Evolutionary conservation across 2,113 vertebrate species (phyloP).

Genomic region (Mellivora capensis): DNA sequence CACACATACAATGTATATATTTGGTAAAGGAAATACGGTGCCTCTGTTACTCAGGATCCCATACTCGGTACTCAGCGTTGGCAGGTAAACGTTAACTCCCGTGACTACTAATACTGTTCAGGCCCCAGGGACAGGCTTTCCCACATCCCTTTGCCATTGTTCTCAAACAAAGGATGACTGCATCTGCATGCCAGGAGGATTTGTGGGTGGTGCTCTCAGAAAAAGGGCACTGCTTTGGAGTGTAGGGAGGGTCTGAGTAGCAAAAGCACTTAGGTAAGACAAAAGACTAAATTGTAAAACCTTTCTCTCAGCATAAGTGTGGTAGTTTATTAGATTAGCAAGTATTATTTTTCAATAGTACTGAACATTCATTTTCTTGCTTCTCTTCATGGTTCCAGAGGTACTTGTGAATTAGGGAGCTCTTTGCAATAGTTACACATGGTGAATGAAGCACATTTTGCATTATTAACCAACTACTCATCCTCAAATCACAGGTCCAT

Average conservation of each 20-base stretch:
- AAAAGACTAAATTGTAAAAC: constrained; percentile 52
- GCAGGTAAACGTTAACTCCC: not conserved
- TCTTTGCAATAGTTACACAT: not conserved
- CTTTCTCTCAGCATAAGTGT: constrained; percentile 17
- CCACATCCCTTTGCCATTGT: not conserved
- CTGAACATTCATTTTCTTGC: not conserved
- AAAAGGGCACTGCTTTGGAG: not conserved
- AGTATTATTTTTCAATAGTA: not conserved
- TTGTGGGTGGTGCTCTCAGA: not conserved
- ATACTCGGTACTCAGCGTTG: not conserved
- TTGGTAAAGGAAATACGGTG: not conserved
- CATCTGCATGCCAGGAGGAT: not conserved
- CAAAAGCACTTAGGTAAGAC: constrained; percentile 54
- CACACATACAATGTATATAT: not conserved
- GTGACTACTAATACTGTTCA: not conserved
- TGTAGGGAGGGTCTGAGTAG: not conserved
- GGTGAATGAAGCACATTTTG: not conserved
- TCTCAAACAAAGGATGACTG: constrained; percentile 21
- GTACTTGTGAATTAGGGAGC: not conserved
- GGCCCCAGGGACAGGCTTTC: not conserved
- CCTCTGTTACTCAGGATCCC: not conserved
- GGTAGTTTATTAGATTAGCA: not conserved
- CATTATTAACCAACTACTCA: not conserved
- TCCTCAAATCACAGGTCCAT: not conserved
- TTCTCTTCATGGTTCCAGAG: not conserved